phyloP scores from a whole-genome alignment of 2,888 invertebrate genomes.

The Ischnus inquisitorius region DNA sequence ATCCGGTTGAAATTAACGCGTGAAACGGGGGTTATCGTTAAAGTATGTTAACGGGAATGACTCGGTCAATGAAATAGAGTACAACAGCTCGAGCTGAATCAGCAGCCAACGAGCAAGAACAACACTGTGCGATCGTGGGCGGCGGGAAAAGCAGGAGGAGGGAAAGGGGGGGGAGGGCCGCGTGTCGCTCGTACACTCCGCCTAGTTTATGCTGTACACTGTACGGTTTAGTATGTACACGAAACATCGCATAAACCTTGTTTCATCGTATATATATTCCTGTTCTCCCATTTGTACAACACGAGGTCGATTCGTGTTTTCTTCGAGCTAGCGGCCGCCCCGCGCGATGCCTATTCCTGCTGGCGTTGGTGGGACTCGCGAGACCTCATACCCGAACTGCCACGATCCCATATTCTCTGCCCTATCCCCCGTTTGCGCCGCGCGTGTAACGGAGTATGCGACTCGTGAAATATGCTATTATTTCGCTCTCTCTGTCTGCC shows the following conservation, averaged over 20 bases:
- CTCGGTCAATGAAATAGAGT: constrained; percentile 28
- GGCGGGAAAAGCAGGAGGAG: too few species aligned
- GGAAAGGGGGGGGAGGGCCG: background rate
- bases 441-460: constrained; percentile 15
- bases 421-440: constrained; percentile 3
- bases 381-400: constrained; percentile 28
- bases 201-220: constrained; percentile 58
- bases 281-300: constrained; percentile 60
- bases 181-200: constrained; percentile 18
- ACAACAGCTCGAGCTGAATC: constrained; percentile 26
- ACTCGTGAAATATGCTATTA: constrained; percentile 45
- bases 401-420: constrained; percentile 24
- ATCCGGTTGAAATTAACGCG: constrained; percentile 12
- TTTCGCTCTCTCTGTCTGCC: constrained; percentile 7
- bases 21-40: constrained; percentile 15
- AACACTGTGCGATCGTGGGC: constrained; percentile 16
- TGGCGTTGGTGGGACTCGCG: constrained; percentile 24
- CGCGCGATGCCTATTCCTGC: constrained; percentile 7
- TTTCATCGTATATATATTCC: constrained; percentile 48
- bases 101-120: constrained; percentile 37
- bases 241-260: constrained; percentile 64
- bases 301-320: constrained; percentile 57
- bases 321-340: constrained; percentile 33
- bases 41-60: constrained; percentile 24
- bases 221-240: constrained; percentile 59